Evolutionary conservation across 1,140 invertebrate species (phyloP), one percentile per base, ranked within the genome.

Genomic region (Polypedilum pembai): DNA sequence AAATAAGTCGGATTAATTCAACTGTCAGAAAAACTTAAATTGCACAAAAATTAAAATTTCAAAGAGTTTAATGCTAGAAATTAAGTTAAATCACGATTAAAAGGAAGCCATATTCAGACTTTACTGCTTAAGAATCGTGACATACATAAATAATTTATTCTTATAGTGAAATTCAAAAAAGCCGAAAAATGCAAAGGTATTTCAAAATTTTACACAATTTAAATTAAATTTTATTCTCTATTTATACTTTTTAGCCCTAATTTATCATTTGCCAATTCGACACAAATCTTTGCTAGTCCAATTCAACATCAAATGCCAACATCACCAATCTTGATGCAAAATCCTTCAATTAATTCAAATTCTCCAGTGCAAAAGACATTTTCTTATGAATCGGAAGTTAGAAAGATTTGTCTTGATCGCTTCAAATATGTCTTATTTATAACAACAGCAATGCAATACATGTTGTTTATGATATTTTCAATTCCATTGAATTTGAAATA

Each of bases 141-240:
- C 5, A 33, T 33, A 33, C 5, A 33, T 3, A 33, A 33, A 5
- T 33, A 3, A 33, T 33, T 33, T 33, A 33, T 33, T 33, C 5
- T 33, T 5, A 3, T 1, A 33, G 24, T 56, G 12, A 56, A 56
- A 56, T 15, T 12, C 15, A 15, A n/a, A 15, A 56, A 56, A 56
- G 45, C 45, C 45, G 45, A 56, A 56, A 3, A 56, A 56, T 56
- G 45, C 45, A 56, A 56, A 56, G 45, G 45, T 56, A 56, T 56
- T 33, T 33, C 24, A 33, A 33, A 33, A 33, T 3, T 33, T 33
- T 33, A 33, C 24, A 33, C 24, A 33, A 33, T 33, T 33, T 1
- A 33, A 33, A 33, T 33, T 5, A 33, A 33, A 33, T 33, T 33
- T 33, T 15, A 56, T 12, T 15, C 15, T 12, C 45, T 56, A 1